Conservation (phyloP, 2,888 invertebrate genomes). For the Spodoptera exigua region DNA sequence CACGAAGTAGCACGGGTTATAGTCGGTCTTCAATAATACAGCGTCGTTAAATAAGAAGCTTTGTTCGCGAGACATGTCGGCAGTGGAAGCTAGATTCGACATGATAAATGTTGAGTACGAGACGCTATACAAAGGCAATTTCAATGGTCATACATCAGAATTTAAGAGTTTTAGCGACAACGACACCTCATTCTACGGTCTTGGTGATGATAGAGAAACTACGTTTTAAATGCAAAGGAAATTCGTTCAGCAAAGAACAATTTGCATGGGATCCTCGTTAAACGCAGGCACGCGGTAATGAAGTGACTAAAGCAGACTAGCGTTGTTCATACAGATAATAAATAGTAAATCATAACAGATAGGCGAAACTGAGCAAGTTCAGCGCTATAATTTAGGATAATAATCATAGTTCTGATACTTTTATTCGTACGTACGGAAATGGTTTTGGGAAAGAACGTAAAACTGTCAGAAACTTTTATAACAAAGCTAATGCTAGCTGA, state of each 20-base stretch:
- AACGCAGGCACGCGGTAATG: conserved; percentile 47
- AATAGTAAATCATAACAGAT: conserved; percentile 33
- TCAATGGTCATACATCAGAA: conserved; percentile 54
- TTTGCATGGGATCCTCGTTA: conserved; percentile 57
- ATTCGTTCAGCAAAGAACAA: conserved; percentile 46
- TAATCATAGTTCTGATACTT: conserved; percentile 36
- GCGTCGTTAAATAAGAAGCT: conserved; percentile 60
- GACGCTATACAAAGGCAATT: conserved; percentile 58
- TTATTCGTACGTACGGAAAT: conserved; percentile 17
- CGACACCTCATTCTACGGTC: conserved; percentile 26
- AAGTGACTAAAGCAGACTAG: conserved; percentile 48
- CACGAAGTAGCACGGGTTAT: conserved; percentile 41
- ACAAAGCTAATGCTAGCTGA: conserved; percentile 32
- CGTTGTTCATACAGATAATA: conserved; percentile 31
- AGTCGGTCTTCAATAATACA: conserved; percentile 56
- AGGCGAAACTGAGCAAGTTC: conserved; percentile 14
- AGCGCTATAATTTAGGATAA: conserved; percentile 19
- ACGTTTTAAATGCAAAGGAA: conserved; percentile 54
- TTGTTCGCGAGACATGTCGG: conserved; percentile 56
- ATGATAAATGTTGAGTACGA: conserved; percentile 59
- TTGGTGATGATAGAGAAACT: conserved; percentile 33
- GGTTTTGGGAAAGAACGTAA: conserved; percentile 27
- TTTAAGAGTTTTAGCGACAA: conserved; percentile 49
- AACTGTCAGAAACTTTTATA: conserved; percentile 42
- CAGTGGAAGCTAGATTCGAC: conserved; percentile 49